Evolutionary conservation across 2,113 vertebrate species (phyloP), one percentile per base, ranked within the genome.

Genomic region (Brachypteracias leptosomus): DNA sequence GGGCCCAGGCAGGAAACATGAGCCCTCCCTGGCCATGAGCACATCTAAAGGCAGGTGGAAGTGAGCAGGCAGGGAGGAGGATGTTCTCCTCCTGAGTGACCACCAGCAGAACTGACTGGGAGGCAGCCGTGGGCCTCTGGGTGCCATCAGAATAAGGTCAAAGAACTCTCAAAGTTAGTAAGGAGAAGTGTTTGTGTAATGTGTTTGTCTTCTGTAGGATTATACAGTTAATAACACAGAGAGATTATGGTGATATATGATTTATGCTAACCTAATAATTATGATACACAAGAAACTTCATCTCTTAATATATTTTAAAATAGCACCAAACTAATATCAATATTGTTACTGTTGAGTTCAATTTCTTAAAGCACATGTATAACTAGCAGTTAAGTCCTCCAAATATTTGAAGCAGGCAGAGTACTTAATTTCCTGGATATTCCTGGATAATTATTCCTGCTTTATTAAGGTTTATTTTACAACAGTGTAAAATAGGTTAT

Each of bases 391-490:
- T 93, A 94, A 96, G 84, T n/a, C 84, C 61, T 94, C 61, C 75
- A 90, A 95, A 92, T 73, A 92, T 66, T 46, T 94, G 89, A 89
- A 92, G 49, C 51, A 83, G 40, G 63, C 54, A 92, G 62, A 91
- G 80, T 65, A 74, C 6, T 79, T 74, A 11, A 73, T 94, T 96
- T 96, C 93, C 74, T 74, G 57, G 70, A 71, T 93, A 70, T 75
- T 91, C 42, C 72, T 47, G 67, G 58, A 82, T 96, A 94, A 96
- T 97, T 97, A 96, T 97, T 97, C 90, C 76, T 94, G 78, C 94
- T 97, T 97, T 97, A 97, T 97, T 95, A 97, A 90, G 89, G 92
- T 96, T 98, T 97, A 96, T 75, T 97, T 98, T 97, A 97, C 85
- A 97, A 89, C 95, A 55, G 88, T 95, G 92, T 97, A 94, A 97